Base-by-base conservation (phyloP, 1,140 invertebrate genomes). In the Trachymyrmex cornetzi region DNA sequence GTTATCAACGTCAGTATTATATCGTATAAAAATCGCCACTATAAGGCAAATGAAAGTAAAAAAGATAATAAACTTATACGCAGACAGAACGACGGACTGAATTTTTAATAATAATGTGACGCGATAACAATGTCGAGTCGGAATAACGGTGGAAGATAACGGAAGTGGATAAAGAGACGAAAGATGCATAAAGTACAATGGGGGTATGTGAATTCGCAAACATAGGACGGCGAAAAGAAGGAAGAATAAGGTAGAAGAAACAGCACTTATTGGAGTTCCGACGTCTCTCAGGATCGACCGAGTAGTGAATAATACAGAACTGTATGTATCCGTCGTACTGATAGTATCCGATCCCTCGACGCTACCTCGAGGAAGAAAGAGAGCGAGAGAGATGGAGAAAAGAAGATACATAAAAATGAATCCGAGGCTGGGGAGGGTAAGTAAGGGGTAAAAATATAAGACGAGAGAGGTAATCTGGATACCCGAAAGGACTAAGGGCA, bases 351-450 rank as follows among this genome's bases (percentile, higher is more conserved):
- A 79, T 79, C 61, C 66, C 72, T 88, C 27, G 69, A 59, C 69
- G 11, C 24, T 59, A 38, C 48, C 22, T 71, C 30, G 14, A 16
- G 3, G 6, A 5, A 34, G 61, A 30, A 19, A 48, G n/a, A 44
- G 30, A 44, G 24, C 27, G 27, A 22, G 74, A 77, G 72, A 22
- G 24, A 3, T 16, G 55, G 22, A 44, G 30, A n/a, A 30, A 53
- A 55, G 38, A n/a, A 57, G 86, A 81, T 72, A 66, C 82, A 72
- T 90, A 90, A 89, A 89, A 89, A 88, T 87, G 81, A 85, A 89
- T 87, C 64, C n/a, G 24, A 48, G 50, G 30, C 30, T 34, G 30
- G 6, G 27, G 30, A 7, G 30, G n/a, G n/a, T n/a, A n/a, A n/a
- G 30, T 30, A 30, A 30, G 57, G 7, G 74, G 85, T 72, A 34